phyloP scores from a whole-genome alignment of 2,888 invertebrate species.

The Automeris io region DNA sequence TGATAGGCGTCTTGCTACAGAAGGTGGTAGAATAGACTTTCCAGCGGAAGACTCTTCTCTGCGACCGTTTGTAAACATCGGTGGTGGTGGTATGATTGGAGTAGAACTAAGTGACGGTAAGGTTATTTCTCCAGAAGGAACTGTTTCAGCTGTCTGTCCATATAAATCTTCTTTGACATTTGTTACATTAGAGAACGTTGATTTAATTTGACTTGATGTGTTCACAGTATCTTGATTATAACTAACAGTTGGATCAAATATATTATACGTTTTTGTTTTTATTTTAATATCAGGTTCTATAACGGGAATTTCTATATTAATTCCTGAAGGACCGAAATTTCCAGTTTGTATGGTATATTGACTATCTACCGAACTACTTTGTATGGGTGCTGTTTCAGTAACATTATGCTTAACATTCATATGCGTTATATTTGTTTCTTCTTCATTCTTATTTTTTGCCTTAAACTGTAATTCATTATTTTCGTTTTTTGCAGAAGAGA shows the following conservation, averaged over 20 bases:
- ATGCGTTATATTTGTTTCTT: neutral
- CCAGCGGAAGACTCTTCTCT: slow-evolving; percentile 32
- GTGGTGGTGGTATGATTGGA: slow-evolving; percentile 57
- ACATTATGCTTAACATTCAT: neutral
- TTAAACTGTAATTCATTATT: neutral
- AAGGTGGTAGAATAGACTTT: slow-evolving; percentile 56
- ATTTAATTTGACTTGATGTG: neutral
- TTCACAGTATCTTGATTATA: neutral
- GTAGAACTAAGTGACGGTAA: slow-evolving; percentile 8
- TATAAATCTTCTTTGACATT: neutral
- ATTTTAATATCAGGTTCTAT: neutral
- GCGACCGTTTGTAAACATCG: slow-evolving; percentile 53
- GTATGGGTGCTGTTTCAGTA: neutral
- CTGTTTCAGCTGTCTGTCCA: neutral
- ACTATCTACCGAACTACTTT: neutral
- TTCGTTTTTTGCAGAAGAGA: neutral
- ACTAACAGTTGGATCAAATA: slow-evolving; percentile 18
- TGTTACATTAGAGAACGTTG: neutral
- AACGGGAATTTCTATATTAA: neutral
- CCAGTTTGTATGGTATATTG: neutral
- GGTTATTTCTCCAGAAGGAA: neutral
- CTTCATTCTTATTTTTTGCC: neutral
- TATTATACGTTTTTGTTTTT: slow-evolving; percentile 14
- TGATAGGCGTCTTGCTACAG: slow-evolving; percentile 57
- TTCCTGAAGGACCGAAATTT: neutral